phyloP scores from a whole-genome alignment of 1,140 invertebrate species.

The Aporrectodea caliginosa region DNA sequence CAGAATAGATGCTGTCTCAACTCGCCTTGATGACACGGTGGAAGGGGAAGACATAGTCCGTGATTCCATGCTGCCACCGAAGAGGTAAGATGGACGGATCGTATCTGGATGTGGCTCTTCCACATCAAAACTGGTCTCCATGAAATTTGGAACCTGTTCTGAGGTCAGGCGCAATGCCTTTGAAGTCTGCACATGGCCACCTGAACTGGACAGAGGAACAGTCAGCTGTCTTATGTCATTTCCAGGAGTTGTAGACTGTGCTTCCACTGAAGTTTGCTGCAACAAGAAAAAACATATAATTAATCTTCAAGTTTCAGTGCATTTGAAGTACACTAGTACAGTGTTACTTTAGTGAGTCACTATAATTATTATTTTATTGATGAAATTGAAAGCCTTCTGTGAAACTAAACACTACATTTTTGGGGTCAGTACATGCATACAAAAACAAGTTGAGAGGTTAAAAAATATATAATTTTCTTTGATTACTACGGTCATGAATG shows the following conservation, averaged over 20 bases:
- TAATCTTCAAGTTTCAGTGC: too few relatives aligned
- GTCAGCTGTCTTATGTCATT: too few relatives aligned
- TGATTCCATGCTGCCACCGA: background rate
- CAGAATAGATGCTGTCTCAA: background rate
- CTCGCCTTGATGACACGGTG: background rate
- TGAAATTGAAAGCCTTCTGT: too few relatives aligned
- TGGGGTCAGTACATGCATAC: too few relatives aligned
- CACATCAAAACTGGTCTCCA: background rate
- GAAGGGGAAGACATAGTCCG: background rate
- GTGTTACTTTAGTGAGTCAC: too few relatives aligned
- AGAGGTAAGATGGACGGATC: background rate
- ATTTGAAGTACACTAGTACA: too few relatives aligned
- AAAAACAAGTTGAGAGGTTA: too few relatives aligned
- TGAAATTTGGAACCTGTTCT: background rate
- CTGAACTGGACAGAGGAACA: background rate
- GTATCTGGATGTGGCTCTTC: background rate
- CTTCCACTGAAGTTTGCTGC: background rate
- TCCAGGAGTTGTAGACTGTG: background rate
- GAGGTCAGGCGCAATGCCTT: background rate
- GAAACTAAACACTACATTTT: too few relatives aligned
- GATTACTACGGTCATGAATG: too few relatives aligned
- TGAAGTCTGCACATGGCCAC: background rate
- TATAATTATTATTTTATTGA: too few relatives aligned
- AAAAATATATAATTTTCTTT: too few relatives aligned
- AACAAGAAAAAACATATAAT: too few relatives aligned